Conservation (phyloP, 2,888 invertebrate genomes). For the Leptopilina drosophilae region DNA sequence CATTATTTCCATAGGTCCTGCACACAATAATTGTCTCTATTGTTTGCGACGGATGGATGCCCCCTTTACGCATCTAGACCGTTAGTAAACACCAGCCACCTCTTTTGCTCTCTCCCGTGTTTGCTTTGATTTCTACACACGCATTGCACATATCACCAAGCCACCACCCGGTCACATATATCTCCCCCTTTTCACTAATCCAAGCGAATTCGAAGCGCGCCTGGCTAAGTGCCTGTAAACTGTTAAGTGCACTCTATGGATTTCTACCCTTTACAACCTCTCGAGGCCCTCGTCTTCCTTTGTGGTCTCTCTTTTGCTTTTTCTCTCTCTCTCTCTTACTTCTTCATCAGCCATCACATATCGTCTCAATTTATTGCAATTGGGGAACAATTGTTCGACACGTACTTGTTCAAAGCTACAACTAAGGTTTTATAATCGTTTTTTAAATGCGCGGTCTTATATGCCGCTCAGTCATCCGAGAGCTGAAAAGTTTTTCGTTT, state of each 20-base stretch:
- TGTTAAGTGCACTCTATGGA: slow-evolving; percentile 44
- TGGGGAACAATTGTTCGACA: slow-evolving; percentile 16
- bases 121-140: slow-evolving; percentile 33
- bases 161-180: slow-evolving; percentile 21
- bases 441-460: neutral
- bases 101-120: slow-evolving; percentile 42
- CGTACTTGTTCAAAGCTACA: neutral
- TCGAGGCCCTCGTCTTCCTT: slow-evolving; percentile 26
- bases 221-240: slow-evolving; percentile 43
- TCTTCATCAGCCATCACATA: slow-evolving; percentile 4
- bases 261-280: slow-evolving; percentile 20
- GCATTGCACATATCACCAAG: slow-evolving; percentile 33
- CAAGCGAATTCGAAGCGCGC: slow-evolving; percentile 42
- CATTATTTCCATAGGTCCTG: slow-evolving; percentile 60
- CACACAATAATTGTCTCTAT: slow-evolving; percentile 65
- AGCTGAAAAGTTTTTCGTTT: too few relatives aligned
- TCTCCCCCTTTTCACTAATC: slow-evolving; percentile 24
- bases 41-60: slow-evolving; percentile 49
- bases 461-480: too few relatives aligned
- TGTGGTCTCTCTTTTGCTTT: slow-evolving; percentile 5
- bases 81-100: slow-evolving; percentile 51
- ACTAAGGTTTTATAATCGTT: slow-evolving; percentile 2
- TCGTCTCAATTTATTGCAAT: slow-evolving; percentile 19
- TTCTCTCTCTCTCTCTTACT: slow-evolving; percentile 19
- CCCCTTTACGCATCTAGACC: slow-evolving; percentile 48